phyloP scores from a whole-genome alignment of 2,797 vertebrate genomes.

The Crypturellus tataupa region DNA sequence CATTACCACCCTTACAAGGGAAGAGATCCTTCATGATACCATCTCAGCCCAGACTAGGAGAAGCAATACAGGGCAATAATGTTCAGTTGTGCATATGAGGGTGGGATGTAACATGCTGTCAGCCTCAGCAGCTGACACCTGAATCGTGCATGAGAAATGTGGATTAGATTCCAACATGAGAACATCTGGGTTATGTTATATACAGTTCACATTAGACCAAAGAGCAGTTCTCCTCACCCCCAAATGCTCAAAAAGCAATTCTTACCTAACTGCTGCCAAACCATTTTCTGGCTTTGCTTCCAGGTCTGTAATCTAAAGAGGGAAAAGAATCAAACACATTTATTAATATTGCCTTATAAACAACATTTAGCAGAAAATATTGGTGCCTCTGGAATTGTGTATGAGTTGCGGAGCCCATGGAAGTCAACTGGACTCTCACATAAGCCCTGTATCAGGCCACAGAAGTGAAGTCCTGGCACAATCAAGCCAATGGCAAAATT shows the following conservation, averaged over 20 bases:
- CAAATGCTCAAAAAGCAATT: neutral
- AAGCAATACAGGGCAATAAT: neutral
- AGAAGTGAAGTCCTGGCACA: neutral
- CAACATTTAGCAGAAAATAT: neutral
- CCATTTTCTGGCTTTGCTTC: constrained; percentile 76
- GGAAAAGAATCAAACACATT: neutral
- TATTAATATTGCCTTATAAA: constrained; percentile 23
- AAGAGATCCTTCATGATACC: neutral
- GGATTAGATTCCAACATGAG: neutral
- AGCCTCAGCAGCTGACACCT: constrained; percentile 9
- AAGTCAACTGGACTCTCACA: neutral
- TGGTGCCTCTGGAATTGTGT: neutral
- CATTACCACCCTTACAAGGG: neutral
- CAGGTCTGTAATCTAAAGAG: constrained; percentile 77
- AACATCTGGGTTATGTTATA: constrained; percentile 30
- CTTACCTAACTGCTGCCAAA: constrained; percentile 80
- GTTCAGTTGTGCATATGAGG: neutral
- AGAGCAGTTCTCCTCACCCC: constrained; percentile 34
- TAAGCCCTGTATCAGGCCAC: neutral
- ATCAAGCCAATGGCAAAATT: neutral
- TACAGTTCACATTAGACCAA: neutral
- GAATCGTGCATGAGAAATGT: neutral
- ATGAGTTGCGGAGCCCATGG: neutral
- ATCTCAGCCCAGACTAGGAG: neutral
- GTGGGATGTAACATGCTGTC: neutral